Evolutionary conservation across 2,797 vertebrate species (phyloP).

Genomic region (Allenopithecus nigroviridis): DNA sequence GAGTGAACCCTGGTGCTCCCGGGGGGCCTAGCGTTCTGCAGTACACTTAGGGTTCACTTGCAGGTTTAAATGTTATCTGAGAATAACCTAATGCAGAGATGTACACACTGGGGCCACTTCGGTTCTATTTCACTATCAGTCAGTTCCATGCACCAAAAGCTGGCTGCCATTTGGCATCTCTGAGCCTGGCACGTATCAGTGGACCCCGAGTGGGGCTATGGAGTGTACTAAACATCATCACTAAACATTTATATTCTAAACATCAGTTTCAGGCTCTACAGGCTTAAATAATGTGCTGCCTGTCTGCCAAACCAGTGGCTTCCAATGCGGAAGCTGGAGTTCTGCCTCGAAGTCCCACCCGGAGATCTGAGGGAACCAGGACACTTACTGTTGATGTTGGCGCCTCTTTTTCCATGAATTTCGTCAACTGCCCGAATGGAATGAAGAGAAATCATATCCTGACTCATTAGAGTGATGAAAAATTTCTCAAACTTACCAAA

Average conservation of each 20-base stretch:
- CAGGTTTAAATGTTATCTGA: too few species aligned
- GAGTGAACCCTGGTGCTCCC: background rate
- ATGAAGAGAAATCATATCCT: background rate
- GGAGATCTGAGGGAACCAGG: background rate
- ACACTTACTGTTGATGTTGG: accelerated
- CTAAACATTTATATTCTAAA: background rate
- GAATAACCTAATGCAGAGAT: background rate
- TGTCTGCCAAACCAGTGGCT: background rate
- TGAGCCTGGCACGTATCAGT: background rate
- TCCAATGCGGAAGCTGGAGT: background rate
- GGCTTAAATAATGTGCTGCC: background rate
- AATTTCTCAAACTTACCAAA: background rate
- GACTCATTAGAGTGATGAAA: background rate
- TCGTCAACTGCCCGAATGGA: background rate
- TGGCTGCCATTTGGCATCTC: background rate
- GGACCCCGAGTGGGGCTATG: background rate
- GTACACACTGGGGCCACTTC: background rate
- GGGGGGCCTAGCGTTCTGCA: background rate
- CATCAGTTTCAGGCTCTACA: background rate
- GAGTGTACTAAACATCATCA: too few species aligned
- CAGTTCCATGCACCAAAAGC: background rate
- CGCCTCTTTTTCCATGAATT: background rate
- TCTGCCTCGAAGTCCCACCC: background rate
- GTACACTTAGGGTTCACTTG: background rate
- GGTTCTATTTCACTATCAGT: background rate